Evolutionary conservation across 2,113 vertebrate species (phyloP), one percentile per base, ranked within the genome.

Genomic region (Sinosuthora webbiana): DNA sequence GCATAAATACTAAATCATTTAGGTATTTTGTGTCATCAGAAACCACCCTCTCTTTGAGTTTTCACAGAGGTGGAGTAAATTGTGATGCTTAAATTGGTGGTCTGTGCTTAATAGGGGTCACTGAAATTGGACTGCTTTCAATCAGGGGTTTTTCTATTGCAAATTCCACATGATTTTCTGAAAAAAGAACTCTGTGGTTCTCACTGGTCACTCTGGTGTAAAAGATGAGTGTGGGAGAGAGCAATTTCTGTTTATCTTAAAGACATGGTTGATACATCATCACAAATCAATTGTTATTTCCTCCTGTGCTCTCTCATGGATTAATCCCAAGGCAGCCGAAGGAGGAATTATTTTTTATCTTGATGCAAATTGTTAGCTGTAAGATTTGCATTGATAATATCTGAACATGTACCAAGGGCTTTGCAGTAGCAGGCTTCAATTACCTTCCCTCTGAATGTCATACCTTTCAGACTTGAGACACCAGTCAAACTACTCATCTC

Each of bases 311-410:
- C 57, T 92, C 64, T 83, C 55, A 39, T 52, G 60, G 47, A 83
- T 75, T 1, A 1, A 89, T 91, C 25, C 44, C 67, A 82, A 79
- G 57, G 63, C 19, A 87, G 70, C 30, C 53, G 35, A 91, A 81
- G 53, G 39, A 91, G 56, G 35, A 81, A 87, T 68, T 77, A 60
- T 42, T 81, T 94, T 86, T 89, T 71, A 82, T 73, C 77, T 76
- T 42, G 53, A 95, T 97, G 81, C 57, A 94, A 94, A 95, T 50
- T 0, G 0, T 28, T 73, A 11, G n/a, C 50, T 78, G 20, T 83
- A 91, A 87, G 92, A 92, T 97, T 97, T 96, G 76, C 93, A 60
- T 91, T n/a, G 86, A 78, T 89, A 78, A 31, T 53, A 91, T 45
- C 70, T 65, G 77, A 85, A 77, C 42, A 27, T 6, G 19, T 69